Percentiles rank a stretch among this genome's conserved stretches.
Evolutionary conservation across 2,797 vertebrate species (phyloP).

Genomic region (Prunella strophiata): DNA sequence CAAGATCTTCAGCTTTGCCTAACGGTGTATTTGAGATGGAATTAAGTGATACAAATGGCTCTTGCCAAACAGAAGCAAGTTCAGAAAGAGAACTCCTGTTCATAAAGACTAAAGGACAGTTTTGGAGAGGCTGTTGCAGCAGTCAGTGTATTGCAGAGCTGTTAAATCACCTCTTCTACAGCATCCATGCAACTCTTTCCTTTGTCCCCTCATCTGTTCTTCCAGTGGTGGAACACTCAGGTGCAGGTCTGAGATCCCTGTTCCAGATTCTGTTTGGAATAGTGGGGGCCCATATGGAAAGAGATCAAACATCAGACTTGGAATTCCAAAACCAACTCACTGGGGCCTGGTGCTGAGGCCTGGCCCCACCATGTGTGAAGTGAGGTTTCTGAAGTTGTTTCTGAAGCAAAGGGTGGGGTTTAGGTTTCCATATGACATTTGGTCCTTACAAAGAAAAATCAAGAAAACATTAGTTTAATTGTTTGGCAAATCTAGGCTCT

Average conservation of each 20-base stretch:
- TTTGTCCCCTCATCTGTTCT: neutral
- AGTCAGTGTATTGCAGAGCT: neutral
- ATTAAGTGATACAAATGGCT: neutral
- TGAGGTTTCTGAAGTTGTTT: neutral
- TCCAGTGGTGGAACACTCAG: neutral
- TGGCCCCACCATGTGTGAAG: fast-evolving
- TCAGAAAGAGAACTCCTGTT: neutral
- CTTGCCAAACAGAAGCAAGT: neutral
- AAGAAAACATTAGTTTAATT: neutral
- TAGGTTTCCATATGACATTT: neutral
- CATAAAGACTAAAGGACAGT: neutral
- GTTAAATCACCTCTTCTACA: neutral
- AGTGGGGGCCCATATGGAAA: neutral
- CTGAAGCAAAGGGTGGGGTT: neutral
- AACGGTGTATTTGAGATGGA: neutral
- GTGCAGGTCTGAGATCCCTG: neutral
- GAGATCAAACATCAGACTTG: neutral
- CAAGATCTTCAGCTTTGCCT: neutral
- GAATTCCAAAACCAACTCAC: neutral
- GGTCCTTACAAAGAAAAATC: neutral
- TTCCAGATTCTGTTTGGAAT: neutral
- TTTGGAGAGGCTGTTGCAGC: neutral
- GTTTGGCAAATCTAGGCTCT: neutral
- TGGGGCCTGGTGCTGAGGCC: neutral
- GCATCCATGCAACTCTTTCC: neutral